Base-by-base conservation (phyloP, 2,888 invertebrate species). In the Crossocerus cetratus region DNA sequence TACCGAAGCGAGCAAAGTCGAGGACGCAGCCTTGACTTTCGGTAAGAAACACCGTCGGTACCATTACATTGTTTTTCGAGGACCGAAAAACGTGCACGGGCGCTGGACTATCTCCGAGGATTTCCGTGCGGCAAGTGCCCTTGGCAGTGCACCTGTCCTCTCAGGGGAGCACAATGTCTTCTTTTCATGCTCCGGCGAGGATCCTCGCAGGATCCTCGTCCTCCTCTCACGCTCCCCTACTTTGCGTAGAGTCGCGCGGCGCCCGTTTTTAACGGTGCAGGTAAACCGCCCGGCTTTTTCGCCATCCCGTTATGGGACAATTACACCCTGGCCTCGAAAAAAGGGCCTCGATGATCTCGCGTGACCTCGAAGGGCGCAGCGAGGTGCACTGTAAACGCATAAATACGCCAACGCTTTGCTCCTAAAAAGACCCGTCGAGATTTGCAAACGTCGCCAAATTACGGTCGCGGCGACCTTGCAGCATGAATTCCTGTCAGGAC, bases 401-500 rank as follows among this genome's bases (percentile, higher is more conserved):
- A 86, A 86, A 86, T 83, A 78, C 69, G 56, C 57, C 49, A 56
- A 78, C 69, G 56, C 57, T 54, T 56, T 65, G 65, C 56, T 56
- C 70, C 44, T 53, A 59, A 72, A 72, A 78, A 72, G 71, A 44
- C 57, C 56, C 20, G 13, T 5, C 49, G 58, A 82, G 77, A 82
- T 83, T 83, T 72, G 82, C 80, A 71, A 77, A 77, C 62, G 59
- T 11, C 60, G 63, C 58, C 68, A 75, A 85, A 86, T 83, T 81
- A 81, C 77, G 82, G 84, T 83, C 58, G 49, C 66, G 8, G 49
- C 68, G 80, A 70, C 87, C 84, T 86, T 83, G 86, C 45, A 3
- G 18, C 44, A 13, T 23, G 58, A 61, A 70, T 72, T 73, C 65
- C 54, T 62, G n/a, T n/a, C n/a, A n/a, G n/a, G n/a, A n/a, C n/a